Evolutionary conservation across 2,113 vertebrate species (phyloP).

Genomic region (Indicator indicator): DNA sequence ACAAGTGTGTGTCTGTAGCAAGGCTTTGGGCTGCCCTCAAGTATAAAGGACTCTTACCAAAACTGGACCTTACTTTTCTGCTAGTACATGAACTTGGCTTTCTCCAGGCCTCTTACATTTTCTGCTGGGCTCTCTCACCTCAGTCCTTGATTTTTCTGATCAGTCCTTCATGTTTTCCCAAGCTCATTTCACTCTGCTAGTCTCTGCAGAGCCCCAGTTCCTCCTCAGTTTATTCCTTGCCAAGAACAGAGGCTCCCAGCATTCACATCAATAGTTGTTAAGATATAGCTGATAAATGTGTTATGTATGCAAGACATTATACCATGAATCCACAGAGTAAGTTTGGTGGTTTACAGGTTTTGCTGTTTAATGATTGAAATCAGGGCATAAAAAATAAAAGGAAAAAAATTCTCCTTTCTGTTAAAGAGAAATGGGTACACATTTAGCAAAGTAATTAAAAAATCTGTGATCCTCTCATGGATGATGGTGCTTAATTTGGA

Average conservation of each 20-base stretch:
- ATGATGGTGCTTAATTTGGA: conserved; percentile 15
- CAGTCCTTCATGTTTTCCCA: not conserved
- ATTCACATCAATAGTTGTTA: not conserved
- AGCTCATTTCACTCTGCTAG: not conserved
- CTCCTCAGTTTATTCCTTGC: not conserved
- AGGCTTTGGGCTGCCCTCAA: not conserved
- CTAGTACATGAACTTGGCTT: not conserved
- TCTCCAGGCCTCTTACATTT: not conserved
- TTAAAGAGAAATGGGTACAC: not conserved
- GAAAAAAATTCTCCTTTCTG: not conserved
- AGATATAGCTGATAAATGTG: not conserved
- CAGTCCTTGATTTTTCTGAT: not conserved
- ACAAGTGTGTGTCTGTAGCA: not conserved
- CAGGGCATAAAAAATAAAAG: not conserved
- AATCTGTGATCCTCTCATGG: not conserved
- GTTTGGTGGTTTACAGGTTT: not conserved
- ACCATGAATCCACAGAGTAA: not conserved
- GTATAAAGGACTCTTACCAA: not conserved
- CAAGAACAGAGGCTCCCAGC: not conserved
- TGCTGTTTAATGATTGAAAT: not conserved
- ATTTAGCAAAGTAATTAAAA: conserved; percentile 18
- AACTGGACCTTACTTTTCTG: not conserved
- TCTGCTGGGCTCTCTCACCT: not conserved
- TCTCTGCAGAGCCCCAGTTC: not conserved
- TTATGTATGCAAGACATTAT: not conserved